Evolutionary conservation across 2,113 vertebrate genomes (phyloP).

Genomic region (Tychaedon coryphoeus): DNA sequence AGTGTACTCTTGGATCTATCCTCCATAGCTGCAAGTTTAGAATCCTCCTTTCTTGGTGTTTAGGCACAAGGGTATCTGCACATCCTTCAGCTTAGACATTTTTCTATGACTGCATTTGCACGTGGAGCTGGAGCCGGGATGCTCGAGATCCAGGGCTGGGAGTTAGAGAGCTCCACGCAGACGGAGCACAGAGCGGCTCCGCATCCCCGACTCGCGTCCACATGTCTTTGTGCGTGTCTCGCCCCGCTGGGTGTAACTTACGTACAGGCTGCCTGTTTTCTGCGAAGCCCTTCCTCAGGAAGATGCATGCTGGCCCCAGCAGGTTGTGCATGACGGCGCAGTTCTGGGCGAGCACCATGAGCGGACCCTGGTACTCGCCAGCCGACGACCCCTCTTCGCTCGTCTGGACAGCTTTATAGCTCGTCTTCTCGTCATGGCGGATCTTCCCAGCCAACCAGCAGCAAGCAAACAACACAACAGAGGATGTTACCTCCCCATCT

Average conservation of each 20-base stretch:
- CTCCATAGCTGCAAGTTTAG: neutral
- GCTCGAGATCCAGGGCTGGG: neutral
- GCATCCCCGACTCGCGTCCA: neutral
- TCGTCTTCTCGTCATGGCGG: conserved; percentile 89
- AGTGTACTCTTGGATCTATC: neutral
- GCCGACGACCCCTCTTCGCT: conserved; percentile 83
- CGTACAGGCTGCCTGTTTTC: conserved; percentile 98
- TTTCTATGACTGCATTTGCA: neutral
- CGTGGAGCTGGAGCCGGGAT: neutral
- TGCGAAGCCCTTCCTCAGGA: conserved; percentile 97
- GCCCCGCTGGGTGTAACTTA: conserved; percentile 81
- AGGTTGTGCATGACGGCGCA: conserved; percentile 93
- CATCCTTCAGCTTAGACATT: neutral
- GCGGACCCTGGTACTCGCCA: conserved; percentile 82
- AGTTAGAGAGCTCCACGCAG: neutral
- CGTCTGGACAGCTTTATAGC: conserved; percentile 89
- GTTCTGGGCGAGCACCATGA: conserved; percentile 91
- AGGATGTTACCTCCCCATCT: conserved; percentile 67
- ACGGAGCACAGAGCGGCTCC: neutral
- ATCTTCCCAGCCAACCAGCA: conserved; percentile 76
- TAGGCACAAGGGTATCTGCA: neutral
- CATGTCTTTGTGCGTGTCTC: neutral
- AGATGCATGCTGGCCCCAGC: conserved; percentile 95
- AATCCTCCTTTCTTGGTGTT: neutral
- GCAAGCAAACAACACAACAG: conserved; percentile 77